A percentile compares a stretch with the other conserved stretches of the same genome.
Conservation (phyloP, 1,140 invertebrate species). For the Mya arenaria region DNA sequence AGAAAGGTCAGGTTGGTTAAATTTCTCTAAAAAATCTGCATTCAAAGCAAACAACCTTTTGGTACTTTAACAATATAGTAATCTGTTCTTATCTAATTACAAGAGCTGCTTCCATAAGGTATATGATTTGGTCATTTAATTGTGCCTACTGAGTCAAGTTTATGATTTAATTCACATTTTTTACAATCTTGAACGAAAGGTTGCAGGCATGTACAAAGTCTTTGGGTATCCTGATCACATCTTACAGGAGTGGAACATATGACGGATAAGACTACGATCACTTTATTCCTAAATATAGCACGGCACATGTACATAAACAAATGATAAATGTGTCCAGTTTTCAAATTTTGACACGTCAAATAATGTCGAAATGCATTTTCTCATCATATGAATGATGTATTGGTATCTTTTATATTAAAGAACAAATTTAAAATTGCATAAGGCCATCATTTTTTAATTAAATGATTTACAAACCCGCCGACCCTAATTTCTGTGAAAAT, state of each 20-base stretch:
- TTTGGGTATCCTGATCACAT: background rate
- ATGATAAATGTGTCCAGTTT: no score
- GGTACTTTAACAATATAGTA: background rate
- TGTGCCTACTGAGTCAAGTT: background rate
- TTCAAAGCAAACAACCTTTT: background rate
- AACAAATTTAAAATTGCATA: no score
- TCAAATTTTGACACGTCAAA: no score
- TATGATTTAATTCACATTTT: background rate
- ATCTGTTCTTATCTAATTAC: background rate
- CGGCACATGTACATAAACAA: no score
- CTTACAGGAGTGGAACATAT: background rate
- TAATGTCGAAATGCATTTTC: no score
- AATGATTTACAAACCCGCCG: no score
- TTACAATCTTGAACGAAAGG: background rate
- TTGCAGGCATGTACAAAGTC: conserved; percentile 19
- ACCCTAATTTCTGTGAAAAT: no score
- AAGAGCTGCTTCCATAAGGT: conserved; percentile 43
- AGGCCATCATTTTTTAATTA: no score
- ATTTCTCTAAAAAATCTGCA: background rate
- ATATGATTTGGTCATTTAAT: background rate
- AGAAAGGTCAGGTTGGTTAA: conserved; percentile 21
- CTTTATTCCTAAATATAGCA: no score
- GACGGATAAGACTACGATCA: background rate
- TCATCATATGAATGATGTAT: no score
- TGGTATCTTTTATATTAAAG: no score